Base-by-base conservation (phyloP, 2,797 vertebrate species). In the Glyptemys insculpta region DNA sequence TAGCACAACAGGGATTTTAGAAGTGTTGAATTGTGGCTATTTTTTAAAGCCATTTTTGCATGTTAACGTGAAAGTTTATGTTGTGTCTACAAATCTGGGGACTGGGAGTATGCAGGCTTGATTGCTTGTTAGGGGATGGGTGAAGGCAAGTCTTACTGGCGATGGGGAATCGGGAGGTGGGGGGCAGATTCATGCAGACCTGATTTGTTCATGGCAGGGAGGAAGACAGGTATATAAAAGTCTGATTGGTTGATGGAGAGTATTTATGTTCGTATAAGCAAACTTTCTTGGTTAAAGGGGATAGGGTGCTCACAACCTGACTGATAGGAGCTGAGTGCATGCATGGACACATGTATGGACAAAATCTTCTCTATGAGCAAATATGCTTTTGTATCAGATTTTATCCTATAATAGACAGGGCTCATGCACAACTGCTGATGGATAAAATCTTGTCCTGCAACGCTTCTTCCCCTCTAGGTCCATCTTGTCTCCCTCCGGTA, bases 1-100 rank as follows among this genome's bases (percentile, higher is more conserved):
- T 86, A 41, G 81, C 41, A 29, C 7, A 27, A 57, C 29, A 4
- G 34, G 52, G 34, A 65, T 65, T 81, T 93, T 87, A 83, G 15
- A 8, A 79, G 0, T 47, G 3, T 6, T 54, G 16, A 3, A 16
- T 84, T 49, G 72, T 0, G 34, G n/a, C 25, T 52, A 6, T 2
- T 19, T 21, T 79, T 49, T 47, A 12, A 15, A 74, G 21, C 12
- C 23, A 74, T 74, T 41, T 74, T 72, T 74, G 11, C 2, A 18
- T 56, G 31, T 31, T 29, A 12, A 29, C 44, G 1, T 41, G 4
- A 9, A 85, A 72, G 3, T 12, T 83, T 76, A 37, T 74, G 2
- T 44, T 78, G 50, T 57, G 11, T 50, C 1, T n/a, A 50, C 0
- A 78, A 12, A 49, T 87, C 52, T 89, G 81, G 12, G 25, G 2